These are phyloP conservation scores for Bhutanitis thaidina DNA, from an alignment of 2,888 invertebrate genomes.

Conservation along the genomic window DNA sequence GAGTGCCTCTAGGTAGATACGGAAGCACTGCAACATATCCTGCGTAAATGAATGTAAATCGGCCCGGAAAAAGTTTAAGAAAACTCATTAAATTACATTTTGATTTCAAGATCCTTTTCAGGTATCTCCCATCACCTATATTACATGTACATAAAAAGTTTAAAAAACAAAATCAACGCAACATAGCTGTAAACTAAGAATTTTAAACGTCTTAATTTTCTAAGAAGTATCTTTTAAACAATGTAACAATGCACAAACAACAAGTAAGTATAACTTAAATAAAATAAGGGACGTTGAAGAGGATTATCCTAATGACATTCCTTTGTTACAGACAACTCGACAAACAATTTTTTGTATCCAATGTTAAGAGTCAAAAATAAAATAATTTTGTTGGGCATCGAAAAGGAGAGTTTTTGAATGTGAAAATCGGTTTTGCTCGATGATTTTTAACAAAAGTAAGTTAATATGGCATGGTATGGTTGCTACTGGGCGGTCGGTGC, in stretches of 20 bases:
- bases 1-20: too few relatives aligned
- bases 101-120: too few relatives aligned
- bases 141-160: background rate
- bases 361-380: background rate
- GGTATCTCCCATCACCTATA: too few relatives aligned
- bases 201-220: conserved; percentile 7
- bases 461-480: conserved; percentile 12
- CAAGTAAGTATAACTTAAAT: conserved; percentile 4
- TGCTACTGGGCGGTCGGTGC: conserved; percentile 18
- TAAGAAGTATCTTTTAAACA: conserved; percentile 7
- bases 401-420: conserved; percentile 5
- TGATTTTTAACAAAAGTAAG: conserved; percentile 11
- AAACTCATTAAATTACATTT: too few relatives aligned
- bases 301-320: conserved; percentile 65
- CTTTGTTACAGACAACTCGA: conserved; percentile 39
- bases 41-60: too few relatives aligned
- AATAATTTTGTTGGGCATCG: background rate
- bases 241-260: conserved; percentile 15
- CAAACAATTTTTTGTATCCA: conserved; percentile 16
- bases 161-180: conserved; percentile 4
- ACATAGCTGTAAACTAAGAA: conserved; percentile 3
- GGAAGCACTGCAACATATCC: too few relatives aligned
- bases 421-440: background rate
- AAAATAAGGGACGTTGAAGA: conserved; percentile 25
- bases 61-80: too few relatives aligned